These are phyloP conservation scores for Neuroscelio doddi DNA, from an alignment of 2,888 invertebrate genomes.

Conservation along the genomic window DNA sequence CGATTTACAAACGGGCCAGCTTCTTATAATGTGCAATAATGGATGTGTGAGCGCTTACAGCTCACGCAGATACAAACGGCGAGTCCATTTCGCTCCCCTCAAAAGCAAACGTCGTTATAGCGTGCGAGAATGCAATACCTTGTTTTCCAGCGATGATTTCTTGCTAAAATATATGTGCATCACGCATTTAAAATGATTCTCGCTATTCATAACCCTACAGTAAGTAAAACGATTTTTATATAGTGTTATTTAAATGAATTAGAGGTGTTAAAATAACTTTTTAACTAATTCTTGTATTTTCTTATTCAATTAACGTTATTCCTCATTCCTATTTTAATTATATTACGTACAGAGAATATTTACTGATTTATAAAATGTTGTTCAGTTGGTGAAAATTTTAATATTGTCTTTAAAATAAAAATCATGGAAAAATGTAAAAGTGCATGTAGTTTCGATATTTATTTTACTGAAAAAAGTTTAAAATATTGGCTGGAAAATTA, in stretches of 20 bases:
- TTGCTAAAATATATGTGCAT: conserved; percentile 37
- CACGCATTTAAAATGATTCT: conserved; percentile 23
- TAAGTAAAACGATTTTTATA: conserved; percentile 8
- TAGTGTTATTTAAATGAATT: conserved; percentile 5
- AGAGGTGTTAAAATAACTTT: conserved; percentile 3
- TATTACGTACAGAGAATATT: too few relatives aligned
- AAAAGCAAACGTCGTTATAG: conserved; percentile 53
- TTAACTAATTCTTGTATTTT: too few relatives aligned
- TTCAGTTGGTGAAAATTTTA: too few relatives aligned
- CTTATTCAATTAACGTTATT: too few relatives aligned
- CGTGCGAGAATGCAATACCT: conserved; percentile 61
- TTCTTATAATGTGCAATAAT: conserved; percentile 60
- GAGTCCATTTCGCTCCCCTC: conserved; percentile 35
- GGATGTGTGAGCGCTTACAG: conserved; percentile 46
- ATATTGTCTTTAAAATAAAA: too few relatives aligned
- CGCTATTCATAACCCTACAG: conserved; percentile 5
- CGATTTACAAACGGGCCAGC: conserved; percentile 57
- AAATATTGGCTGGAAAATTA: too few relatives aligned
- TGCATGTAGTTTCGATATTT: too few relatives aligned
- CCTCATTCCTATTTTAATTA: too few relatives aligned
- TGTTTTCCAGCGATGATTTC: conserved; percentile 49
- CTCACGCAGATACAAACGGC: conserved; percentile 25
- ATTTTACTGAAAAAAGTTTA: too few relatives aligned
- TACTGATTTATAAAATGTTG: too few relatives aligned
- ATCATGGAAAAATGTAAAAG: too few relatives aligned